Percentiles rank a stretch among this genome's conserved stretches.
Conservation (phyloP, 1,140 invertebrate genomes). For the Drosophila paulistorum region DNA sequence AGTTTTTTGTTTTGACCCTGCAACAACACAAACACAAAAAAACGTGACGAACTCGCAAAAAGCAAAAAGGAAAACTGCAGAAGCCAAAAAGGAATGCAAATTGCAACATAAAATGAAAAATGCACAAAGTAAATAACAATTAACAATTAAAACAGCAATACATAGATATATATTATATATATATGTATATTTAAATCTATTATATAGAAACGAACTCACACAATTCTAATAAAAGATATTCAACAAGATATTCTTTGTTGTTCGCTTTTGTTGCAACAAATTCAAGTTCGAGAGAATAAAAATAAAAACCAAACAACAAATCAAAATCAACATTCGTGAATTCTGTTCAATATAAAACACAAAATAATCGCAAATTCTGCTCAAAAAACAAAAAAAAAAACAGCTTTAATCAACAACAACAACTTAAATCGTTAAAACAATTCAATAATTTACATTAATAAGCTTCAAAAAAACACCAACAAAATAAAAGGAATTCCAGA, state of each 20-base stretch:
- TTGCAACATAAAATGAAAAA: constrained; percentile 13
- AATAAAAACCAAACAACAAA: neutral
- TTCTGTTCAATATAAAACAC: constrained; percentile 2
- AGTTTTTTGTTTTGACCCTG: constrained; percentile 14
- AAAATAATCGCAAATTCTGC: constrained; percentile 9
- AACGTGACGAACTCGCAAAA: constrained; percentile 6
- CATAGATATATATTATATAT: constrained; percentile 1
- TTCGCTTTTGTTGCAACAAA: constrained; percentile 6
- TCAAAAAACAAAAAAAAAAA: neutral
- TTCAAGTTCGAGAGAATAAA: neutral
- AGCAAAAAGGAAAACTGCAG: neutral
- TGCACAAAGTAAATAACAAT: constrained; percentile 14
- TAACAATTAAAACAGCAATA: constrained; percentile 12
- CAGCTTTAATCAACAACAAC: neutral
- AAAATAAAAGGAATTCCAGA: constrained; percentile 10
- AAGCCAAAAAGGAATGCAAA: constrained; percentile 6
- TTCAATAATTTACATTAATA: constrained; percentile 10
- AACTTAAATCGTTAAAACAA: neutral
- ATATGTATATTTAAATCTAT: neutral
- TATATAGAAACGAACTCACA: constrained; percentile 10
- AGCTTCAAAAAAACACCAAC: neutral
- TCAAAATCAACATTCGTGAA: constrained; percentile 8
- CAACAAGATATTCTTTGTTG: constrained; percentile 1
- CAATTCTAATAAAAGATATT: constrained; percentile 12
- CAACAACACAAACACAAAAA: constrained; percentile 11